Percentiles rank a stretch among this genome's conserved stretches.
Evolutionary conservation across 2,888 invertebrate genomes (phyloP).

Genomic region (Tetheella fluctuosa): DNA sequence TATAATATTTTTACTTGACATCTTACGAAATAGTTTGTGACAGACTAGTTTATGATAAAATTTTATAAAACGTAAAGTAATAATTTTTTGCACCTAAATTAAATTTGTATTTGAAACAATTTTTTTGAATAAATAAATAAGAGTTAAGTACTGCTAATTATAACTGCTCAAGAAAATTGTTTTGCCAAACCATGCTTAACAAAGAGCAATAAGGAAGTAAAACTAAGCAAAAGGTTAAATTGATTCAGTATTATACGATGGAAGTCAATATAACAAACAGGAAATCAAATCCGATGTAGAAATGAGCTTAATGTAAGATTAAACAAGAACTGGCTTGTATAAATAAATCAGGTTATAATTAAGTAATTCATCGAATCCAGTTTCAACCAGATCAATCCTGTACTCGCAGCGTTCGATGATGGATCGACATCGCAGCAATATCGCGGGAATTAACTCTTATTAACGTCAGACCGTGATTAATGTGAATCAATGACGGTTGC

Average conservation of each 20-base stretch:
- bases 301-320: slow-evolving; percentile 8
- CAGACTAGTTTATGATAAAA: neutral
- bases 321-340: slow-evolving; percentile 21
- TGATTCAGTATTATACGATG: neutral
- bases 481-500: slow-evolving; percentile 43
- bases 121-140: too few relatives aligned
- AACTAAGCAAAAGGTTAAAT: neutral
- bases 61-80: too few relatives aligned
- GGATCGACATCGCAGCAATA: slow-evolving; percentile 34
- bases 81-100: too few relatives aligned
- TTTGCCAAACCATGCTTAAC: neutral
- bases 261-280: neutral
- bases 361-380: slow-evolving; percentile 29
- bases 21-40: slow-evolving; percentile 23
- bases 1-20: slow-evolving; percentile 9
- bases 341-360: slow-evolving; percentile 33
- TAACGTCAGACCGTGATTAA: slow-evolving; percentile 51
- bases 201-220: neutral
- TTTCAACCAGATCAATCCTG: slow-evolving; percentile 27
- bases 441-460: slow-evolving; percentile 47
- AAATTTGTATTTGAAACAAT: too few relatives aligned
- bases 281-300: neutral
- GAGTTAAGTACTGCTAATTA: too few relatives aligned
- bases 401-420: slow-evolving; percentile 29
- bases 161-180: too few relatives aligned